phyloP scores from a whole-genome alignment of 2,113 vertebrate genomes.

The Larimichthys crocea region DNA sequence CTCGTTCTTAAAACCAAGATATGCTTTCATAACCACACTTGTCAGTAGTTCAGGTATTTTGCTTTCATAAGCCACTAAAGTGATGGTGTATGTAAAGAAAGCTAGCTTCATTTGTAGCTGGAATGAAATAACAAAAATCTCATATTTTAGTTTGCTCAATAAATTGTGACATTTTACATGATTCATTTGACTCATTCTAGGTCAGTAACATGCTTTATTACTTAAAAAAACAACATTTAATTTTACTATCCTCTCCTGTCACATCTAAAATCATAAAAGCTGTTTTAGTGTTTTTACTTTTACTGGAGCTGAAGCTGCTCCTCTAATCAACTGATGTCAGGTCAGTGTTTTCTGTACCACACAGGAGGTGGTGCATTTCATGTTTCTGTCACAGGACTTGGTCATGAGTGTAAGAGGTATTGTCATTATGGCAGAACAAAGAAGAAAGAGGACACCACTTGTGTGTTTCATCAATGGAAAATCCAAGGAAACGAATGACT shows the following conservation, averaged over 20 bases:
- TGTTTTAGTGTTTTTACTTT: neutral
- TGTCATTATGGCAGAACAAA: neutral
- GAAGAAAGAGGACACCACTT: neutral
- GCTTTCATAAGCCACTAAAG: slow-evolving; percentile 8
- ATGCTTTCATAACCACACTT: slow-evolving; percentile 5
- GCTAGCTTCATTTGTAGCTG: neutral
- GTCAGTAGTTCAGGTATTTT: slow-evolving; percentile 1
- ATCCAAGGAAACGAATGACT: too few species aligned
- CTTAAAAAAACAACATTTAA: neutral
- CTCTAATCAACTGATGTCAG: neutral
- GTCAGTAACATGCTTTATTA: neutral
- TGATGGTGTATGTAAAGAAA: neutral
- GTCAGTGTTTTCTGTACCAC: neutral
- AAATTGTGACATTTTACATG: neutral
- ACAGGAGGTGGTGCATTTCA: neutral
- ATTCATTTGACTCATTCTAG: neutral
- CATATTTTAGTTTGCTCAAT: neutral
- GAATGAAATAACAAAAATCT: neutral
- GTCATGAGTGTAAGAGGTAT: neutral
- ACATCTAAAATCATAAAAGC: neutral
- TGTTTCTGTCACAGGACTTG: neutral
- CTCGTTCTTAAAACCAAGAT: slow-evolving; percentile 8
- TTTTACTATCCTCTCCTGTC: too few species aligned
- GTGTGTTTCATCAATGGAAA: neutral
- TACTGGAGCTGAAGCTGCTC: neutral